These are phyloP conservation scores for Danaus melanippus DNA, from an alignment of 1,140 invertebrate genomes.

Conservation along the genomic window DNA sequence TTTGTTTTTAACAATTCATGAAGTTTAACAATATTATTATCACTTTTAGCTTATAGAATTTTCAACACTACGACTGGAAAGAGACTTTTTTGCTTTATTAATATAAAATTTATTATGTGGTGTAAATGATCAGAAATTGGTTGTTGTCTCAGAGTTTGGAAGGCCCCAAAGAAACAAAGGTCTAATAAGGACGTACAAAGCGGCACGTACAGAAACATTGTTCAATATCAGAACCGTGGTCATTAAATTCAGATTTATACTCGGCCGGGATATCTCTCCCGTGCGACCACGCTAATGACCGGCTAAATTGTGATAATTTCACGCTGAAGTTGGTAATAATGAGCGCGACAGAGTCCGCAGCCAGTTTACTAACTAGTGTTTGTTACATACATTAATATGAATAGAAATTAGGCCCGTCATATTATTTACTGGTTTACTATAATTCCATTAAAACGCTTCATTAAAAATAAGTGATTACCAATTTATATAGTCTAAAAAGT, in stretches of 20 bases:
- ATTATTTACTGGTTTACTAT: too few species aligned
- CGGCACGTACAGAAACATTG: conserved; percentile 46
- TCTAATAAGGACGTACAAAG: conserved; percentile 20
- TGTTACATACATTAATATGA: too few species aligned
- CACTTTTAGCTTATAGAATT: too few species aligned
- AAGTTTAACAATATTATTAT: too few species aligned
- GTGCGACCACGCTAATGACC: conserved; percentile 70
- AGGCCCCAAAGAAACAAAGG: conserved; percentile 22
- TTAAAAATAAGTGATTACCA: too few species aligned
- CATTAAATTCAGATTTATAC: conserved; percentile 70
- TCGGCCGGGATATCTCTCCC: conserved; percentile 65
- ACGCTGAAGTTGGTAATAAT: conserved; percentile 51
- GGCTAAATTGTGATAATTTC: conserved; percentile 71
- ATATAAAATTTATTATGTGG: too few species aligned
- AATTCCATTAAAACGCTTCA: too few species aligned
- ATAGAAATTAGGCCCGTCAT: too few species aligned
- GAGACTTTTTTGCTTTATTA: too few species aligned
- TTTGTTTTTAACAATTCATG: too few species aligned
- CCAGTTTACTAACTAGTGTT: conserved; percentile 19
- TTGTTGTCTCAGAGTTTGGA: background rate
- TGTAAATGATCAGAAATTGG: too few species aligned
- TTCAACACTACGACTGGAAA: too few species aligned
- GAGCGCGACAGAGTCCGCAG: conserved; percentile 26
- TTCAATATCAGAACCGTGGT: conserved; percentile 56
- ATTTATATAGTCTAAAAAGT: conserved; percentile 7